phyloP scores from a whole-genome alignment of 2,113 vertebrate genomes.

The Cacatua alba region DNA sequence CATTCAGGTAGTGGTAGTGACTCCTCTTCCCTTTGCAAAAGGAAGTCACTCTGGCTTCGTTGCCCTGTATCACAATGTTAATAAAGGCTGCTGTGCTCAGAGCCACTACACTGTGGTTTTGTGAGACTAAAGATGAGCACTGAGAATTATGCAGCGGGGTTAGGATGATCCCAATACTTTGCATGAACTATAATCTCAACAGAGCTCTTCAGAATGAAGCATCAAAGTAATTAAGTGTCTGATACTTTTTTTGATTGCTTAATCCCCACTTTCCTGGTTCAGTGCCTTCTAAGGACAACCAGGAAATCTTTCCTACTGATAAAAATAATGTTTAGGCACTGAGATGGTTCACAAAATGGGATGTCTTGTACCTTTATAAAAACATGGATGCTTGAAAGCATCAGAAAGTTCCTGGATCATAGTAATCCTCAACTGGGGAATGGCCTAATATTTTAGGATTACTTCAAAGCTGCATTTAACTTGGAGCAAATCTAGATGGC shows the following conservation, averaged over 20 bases:
- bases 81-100: neutral
- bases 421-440: neutral
- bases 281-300: slow-evolving; percentile 11
- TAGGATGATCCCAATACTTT: neutral
- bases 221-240: slow-evolving; percentile 19
- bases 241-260: slow-evolving; percentile 37
- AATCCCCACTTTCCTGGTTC: slow-evolving; percentile 15
- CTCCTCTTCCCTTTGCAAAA: neutral
- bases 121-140: neutral
- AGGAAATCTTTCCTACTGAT: neutral
- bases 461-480: neutral
- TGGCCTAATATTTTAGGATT: neutral
- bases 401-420: neutral
- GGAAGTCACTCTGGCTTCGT: neutral
- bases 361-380: neutral
- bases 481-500: neutral
- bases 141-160: neutral
- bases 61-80: neutral
- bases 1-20: neutral
- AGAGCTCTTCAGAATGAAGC: neutral
- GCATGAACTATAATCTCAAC: neutral
- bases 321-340: neutral
- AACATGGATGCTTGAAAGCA: neutral
- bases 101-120: neutral
- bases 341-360: neutral